Conservation (phyloP, 2,888 invertebrate species). For the Lacanobia wlatinum region DNA sequence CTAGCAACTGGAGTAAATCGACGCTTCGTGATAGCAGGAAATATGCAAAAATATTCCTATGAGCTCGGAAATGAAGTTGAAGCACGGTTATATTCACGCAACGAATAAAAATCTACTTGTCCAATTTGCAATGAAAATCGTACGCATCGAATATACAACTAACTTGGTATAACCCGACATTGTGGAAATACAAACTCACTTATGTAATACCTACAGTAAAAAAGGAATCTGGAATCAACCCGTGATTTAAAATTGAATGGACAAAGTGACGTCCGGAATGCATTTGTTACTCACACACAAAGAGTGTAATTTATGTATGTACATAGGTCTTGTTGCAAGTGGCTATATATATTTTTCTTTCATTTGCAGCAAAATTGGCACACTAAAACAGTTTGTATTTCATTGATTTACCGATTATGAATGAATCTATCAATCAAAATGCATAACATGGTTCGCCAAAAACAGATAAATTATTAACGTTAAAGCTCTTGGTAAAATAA, state of each 20-base stretch:
- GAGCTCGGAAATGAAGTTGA: conserved; percentile 67
- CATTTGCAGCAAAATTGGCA: neutral
- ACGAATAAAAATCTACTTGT: conserved; percentile 55
- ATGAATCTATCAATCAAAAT: neutral
- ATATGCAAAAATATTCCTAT: conserved; percentile 77
- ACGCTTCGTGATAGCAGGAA: conserved; percentile 66
- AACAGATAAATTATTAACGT: too few species aligned
- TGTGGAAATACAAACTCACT: neutral
- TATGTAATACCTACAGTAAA: too few species aligned
- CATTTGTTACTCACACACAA: neutral
- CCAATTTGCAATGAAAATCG: conserved; percentile 52
- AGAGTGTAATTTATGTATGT: neutral
- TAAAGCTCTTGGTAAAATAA: neutral
- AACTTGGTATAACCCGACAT: neutral
- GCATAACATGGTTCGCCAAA: neutral
- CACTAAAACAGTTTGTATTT: neutral
- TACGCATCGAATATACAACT: conserved; percentile 8
- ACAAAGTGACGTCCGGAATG: neutral
- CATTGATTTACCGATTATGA: neutral
- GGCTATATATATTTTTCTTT: neutral
- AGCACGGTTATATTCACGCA: conserved; percentile 54
- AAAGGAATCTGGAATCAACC: neutral
- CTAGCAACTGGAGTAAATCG: conserved; percentile 74
- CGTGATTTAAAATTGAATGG: neutral
- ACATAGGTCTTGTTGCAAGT: too few species aligned